Base-by-base conservation (phyloP, 2,888 invertebrate genomes). In the Argynnis bischoffii region DNA sequence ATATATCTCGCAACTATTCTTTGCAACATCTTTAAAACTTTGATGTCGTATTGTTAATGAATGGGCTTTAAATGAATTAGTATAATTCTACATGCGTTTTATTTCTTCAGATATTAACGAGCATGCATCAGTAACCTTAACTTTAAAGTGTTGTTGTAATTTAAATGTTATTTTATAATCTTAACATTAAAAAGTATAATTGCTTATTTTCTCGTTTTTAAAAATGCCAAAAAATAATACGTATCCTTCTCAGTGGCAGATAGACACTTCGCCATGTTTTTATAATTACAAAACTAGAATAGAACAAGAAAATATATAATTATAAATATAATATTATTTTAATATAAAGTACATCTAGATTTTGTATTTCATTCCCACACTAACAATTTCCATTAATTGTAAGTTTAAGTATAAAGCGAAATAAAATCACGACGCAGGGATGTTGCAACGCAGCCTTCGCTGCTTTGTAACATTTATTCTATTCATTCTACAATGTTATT, bases 361-460 rank as follows among this genome's bases (percentile, higher is more conserved):
- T 41, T 41, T 41, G 35, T 41, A 41, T 11, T 41, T 41, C 35
- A 11, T 26, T 26, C 53, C 26, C 53, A 13, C 26, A 15, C 53
- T 53, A 53, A 13, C 8, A 18, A 59, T 59, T 59, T 57, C 46
- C 47, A 48, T 55, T 61, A 26, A 59, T 56, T 26, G 21, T 55
- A 48, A 60, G 66, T 26, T 61, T 60, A 18, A 53, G 55, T 41
- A 41, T 11, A 53, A 46, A 54, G 41, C 41, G 18, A 75, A 77
- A 78, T 76, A 80, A 77, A 77, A 76, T 74, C 74, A 74, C 69
- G 75, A 77, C 71, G 75, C 74, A 74, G 73, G 63, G 72, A 79
- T 79, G 71, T 78, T 72, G 77, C 77, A 80, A 80, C 65, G 65
- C 74, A 80, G 74, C 81, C 82, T 82, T 81, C 82, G 65, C 78